A percentile compares a stretch with the other conserved stretches of the same genome.
Evolutionary conservation across 2,888 invertebrate genomes (phyloP).

Genomic region (Disparrhopalites patrizii): DNA sequence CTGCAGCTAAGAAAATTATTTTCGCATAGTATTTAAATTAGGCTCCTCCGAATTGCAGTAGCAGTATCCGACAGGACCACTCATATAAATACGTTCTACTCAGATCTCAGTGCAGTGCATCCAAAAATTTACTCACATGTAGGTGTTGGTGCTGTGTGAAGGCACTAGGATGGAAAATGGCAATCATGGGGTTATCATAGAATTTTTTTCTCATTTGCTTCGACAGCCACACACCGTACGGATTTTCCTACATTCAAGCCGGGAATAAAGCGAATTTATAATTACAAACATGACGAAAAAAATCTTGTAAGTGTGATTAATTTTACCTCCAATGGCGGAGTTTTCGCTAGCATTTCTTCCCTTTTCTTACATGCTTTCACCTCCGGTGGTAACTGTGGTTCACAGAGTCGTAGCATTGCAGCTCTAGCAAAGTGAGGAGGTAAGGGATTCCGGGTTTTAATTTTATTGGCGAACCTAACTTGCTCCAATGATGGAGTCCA

Average conservation of each 20-base stretch:
- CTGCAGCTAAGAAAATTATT: no score
- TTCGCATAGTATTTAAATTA: no score
- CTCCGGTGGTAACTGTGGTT: constrained; percentile 60
- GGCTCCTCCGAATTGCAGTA: no score
- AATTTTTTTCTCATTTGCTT: constrained; percentile 68
- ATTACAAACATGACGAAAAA: no score
- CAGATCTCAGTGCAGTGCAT: no score
- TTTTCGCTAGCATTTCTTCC: background rate
- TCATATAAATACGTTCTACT: no score
- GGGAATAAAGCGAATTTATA: background rate
- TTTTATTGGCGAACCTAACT: constrained; percentile 65
- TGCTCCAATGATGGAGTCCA: constrained; percentile 49
- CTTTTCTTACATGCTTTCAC: constrained; percentile 31
- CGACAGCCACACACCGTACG: constrained; percentile 68
- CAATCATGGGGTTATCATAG: constrained; percentile 66
- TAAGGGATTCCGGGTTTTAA: constrained; percentile 71
- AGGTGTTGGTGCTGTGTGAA: constrained; percentile 64
- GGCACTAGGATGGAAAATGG: constrained; percentile 68
- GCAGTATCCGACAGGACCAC: no score
- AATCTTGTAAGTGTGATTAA: background rate
- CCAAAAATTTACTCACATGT: no score
- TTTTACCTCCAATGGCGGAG: background rate
- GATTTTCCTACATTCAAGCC: constrained; percentile 57
- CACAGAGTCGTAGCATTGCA: constrained; percentile 61
- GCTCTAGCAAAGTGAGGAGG: constrained; percentile 67